Evolutionary conservation across 2,797 vertebrate species (phyloP), one percentile per base, ranked within the genome.

Genomic region (Schizothorax lantsangensis): DNA sequence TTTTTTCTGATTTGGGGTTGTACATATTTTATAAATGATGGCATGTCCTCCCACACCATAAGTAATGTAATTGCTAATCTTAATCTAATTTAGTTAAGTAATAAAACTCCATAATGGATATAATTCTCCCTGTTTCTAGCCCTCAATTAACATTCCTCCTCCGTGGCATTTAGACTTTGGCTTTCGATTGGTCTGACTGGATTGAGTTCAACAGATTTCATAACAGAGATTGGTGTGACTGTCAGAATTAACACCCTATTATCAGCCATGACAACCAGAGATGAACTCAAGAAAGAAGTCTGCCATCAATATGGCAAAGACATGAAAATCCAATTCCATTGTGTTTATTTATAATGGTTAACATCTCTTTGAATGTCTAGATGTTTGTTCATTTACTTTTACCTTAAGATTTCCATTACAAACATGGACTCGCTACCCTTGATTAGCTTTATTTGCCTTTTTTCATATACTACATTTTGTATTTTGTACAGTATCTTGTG

Each of bases 141-240:
- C 80, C 40, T 45, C 69, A 72, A 81, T 74, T 88, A 82, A 84
- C 84, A 84, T 79, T 86, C 71, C 83, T 43, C 68, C 62, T 40
- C 19, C 52, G n/a, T 84, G 77, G 73, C 59, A 84, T 84, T 81
- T 74, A 75, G 84, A 69, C 52, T 88, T 71, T 75, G 79, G 71
- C 73, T 74, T 89, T 75, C 30, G 23, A 7, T 74, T 12, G 14
- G 57, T 69, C 64, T 40, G 49, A 40, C 52, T 87, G 75, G 74
- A 83, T 38, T 84, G 52, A 79, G 57, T 87, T 79, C 36, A 80
- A 80, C 83, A 87, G 14, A 85, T 87, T 85, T 84, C 80, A 83
- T 80, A 64, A 77, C 59, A 49, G n/a, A 69, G 30, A 40, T 6
- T 36, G 30, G 47, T 68, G 79, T 80, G 79, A 79, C 86, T 79